These are phyloP conservation scores for Nylanderia fulva DNA, from an alignment of 1,140 invertebrate genomes.

Conservation along the genomic window DNA sequence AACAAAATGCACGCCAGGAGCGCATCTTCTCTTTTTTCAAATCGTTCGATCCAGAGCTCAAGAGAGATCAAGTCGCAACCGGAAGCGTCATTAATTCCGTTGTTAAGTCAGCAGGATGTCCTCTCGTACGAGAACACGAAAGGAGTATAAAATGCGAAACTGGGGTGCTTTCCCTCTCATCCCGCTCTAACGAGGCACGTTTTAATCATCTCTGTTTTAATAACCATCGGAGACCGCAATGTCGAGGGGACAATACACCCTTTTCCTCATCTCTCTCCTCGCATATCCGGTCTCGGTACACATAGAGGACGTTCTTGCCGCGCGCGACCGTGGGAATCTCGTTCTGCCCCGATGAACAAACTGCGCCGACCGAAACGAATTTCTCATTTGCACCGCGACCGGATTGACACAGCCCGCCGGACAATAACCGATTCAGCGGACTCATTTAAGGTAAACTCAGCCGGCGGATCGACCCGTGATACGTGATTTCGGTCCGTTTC, in stretches of 20 bases:
- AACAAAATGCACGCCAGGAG: background rate
- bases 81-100: conserved; percentile 33
- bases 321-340: conserved; percentile 57
- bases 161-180: background rate
- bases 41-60: conserved; percentile 17
- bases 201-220: conserved; percentile 71
- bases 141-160: conserved; percentile 20
- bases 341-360: conserved; percentile 54
- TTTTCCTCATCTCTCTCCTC: background rate
- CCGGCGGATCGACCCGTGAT: conserved; percentile 67
- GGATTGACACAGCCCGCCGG: conserved; percentile 60
- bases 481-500: conserved; percentile 74
- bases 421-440: conserved; percentile 68
- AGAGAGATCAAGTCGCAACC: conserved; percentile 22
- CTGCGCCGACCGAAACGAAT: conserved; percentile 63
- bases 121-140: background rate
- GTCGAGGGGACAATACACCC: too few relatives aligned
- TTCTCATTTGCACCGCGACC: conserved; percentile 64
- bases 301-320: conserved; percentile 32
- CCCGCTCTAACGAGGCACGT: conserved; percentile 43
- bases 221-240: conserved; percentile 51
- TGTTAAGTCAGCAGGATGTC: conserved; percentile 29
- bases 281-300: conserved; percentile 23
- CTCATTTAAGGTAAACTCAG: conserved; percentile 75
- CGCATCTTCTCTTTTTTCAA: background rate